Base-by-base conservation (phyloP, 2,888 invertebrate species). In the Seira musarum region DNA sequence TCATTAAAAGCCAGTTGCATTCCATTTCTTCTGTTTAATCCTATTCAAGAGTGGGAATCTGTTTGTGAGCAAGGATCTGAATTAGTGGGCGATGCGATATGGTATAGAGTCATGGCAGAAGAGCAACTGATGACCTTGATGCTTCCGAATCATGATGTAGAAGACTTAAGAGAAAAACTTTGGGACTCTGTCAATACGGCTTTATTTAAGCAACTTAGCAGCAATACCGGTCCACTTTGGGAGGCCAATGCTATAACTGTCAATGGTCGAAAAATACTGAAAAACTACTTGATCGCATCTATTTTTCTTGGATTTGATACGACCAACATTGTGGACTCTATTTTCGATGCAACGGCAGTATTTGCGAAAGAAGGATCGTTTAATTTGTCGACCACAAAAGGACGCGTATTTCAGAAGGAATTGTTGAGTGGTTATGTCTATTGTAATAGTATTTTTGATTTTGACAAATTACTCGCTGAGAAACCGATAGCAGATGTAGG, bases 401-500 rank as follows among this genome's bases (percentile, higher is more conserved):
- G 86, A 1, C 82, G 80, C 5, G 21, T 85, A n/a, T 83, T 84
- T 46, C 85, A 84, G 40, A 81, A 83, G 25, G 25, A 68, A 13
- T 69, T 86, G 22, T 19, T 84, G 1, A 46, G 49, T 21, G 60
- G 78, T 8, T 10, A 85, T 15, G 57, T 80, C 13, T 60, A 80
- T 22, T 83, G 83, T 60, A 46, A 74, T 6, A 19, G 68, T 13
- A 35, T 82, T 1, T 67, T 83, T 1, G 53, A 84, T 22, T 84
- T 85, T 57, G 25, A 69, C 2, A 61, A 53, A 19, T 30, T 86
- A 13, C 63, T 73, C 10, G n/a, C 25, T 8, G 61, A 53, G 65
- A 49, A 65, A n/a, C 68, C 80, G 17, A 82, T 84, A 30, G 82
- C 81, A 65, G 80, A 76, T 30, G 57, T 85, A 10, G 85, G 83